phyloP scores from a whole-genome alignment of 2,888 invertebrate species.

The Teleiodes luculella region DNA sequence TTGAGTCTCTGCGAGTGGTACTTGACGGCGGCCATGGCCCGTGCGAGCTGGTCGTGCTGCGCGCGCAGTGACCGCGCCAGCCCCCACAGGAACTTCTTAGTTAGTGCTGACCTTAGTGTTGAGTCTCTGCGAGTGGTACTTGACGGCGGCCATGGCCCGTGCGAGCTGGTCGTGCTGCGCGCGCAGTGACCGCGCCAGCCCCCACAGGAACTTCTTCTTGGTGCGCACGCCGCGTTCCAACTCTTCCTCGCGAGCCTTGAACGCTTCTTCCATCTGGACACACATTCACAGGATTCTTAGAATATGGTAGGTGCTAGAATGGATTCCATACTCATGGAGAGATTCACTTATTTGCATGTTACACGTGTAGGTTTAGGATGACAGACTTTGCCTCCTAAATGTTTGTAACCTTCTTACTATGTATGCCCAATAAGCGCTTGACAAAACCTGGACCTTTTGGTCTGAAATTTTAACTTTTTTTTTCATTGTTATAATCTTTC shows the following conservation, averaged over 20 bases:
- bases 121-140: slow-evolving; percentile 40
- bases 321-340: no score
- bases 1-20: slow-evolving; percentile 33
- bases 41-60: slow-evolving; percentile 49
- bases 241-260: slow-evolving; percentile 43
- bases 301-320: no score
- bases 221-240: slow-evolving; percentile 42
- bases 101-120: slow-evolving; percentile 42
- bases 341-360: no score
- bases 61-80: slow-evolving; percentile 52
- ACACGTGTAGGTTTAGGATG: no score
- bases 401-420: no score
- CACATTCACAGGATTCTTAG: no score
- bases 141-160: slow-evolving; percentile 47
- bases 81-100: slow-evolving; percentile 59
- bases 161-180: slow-evolving; percentile 51
- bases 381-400: no score
- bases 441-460: no score
- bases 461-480: no score
- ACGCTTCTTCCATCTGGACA: slow-evolving; percentile 56
- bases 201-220: slow-evolving; percentile 65
- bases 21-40: slow-evolving; percentile 42
- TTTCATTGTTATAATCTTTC: no score
- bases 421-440: no score
- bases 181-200: slow-evolving; percentile 51